Evolutionary conservation across 2,113 vertebrate species (phyloP), one percentile per base, ranked within the genome.

Genomic region (Hippolais icterina): DNA sequence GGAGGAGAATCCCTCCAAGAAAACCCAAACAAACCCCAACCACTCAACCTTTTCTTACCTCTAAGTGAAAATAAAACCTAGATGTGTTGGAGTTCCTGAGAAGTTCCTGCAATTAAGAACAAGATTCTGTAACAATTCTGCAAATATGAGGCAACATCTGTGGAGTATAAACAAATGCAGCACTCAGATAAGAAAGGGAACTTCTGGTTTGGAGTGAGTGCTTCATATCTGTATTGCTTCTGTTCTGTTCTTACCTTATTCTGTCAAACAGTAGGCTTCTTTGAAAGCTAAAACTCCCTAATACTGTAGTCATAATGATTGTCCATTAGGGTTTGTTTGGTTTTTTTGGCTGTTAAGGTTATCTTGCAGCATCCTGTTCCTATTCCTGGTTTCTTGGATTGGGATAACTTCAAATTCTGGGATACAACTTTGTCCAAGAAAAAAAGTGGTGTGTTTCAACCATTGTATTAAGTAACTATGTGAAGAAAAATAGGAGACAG

Each of bases 21-120:
- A 68, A 72, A 37, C 18, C 15, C 15, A 27, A 37, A 23, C 23
- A 21, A 78, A 42, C 18, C 24, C 10, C 39, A 37, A 23, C 7
- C 35, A n/a, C 16, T 42, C 60, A 42, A 29, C 13, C 11, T 71
- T 75, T 86, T 84, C 97, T 97, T 97, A 99, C 99, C 97, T 98
- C 70, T 70, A 99, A 84, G 18, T 95, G 85, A 35, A 96, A 92
- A 91, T 97, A 98, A 78, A 99, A 99, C 52, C 93, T 95, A 6
- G 87, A 97, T 3, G 98, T 97, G 27, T 95, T 96, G 4, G 79
- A 71, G 13, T 42, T 53, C 85, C 91, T 94, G 17, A 97, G 94
- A 33, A 99, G 92, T 83, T 99, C 99, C 99, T 99, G 97, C 24
- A 96, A 92, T 82, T 39, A 92, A 91, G 93, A 94, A 89, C 5